Conservation (phyloP, 2,888 invertebrate species). For the Synergus itoensis region DNA sequence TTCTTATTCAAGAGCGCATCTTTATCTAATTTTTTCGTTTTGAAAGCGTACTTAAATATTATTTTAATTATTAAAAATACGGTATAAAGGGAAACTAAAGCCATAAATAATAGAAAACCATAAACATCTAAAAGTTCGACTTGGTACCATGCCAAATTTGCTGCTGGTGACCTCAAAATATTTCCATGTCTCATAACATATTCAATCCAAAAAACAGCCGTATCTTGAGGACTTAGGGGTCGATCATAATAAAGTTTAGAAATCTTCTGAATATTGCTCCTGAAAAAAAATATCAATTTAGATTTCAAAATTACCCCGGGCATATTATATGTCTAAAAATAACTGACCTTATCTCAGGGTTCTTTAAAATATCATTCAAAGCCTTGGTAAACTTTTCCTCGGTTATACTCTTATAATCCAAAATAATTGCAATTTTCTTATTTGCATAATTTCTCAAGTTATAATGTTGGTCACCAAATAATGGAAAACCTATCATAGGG, state of each 20-base stretch:
- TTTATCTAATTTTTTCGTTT: background rate
- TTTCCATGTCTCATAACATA: constrained; percentile 63
- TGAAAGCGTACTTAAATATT: background rate
- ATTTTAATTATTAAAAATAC: background rate
- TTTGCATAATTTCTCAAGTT: constrained; percentile 59
- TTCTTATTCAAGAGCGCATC: background rate
- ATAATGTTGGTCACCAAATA: constrained; percentile 63
- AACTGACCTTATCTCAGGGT: constrained; percentile 54
- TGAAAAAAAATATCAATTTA: constrained; percentile 37
- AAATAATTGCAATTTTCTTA: constrained; percentile 53
- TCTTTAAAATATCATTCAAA: constrained; percentile 27
- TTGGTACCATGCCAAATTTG: constrained; percentile 66
- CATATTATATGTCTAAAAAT: too few species aligned
- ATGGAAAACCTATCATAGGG: constrained; percentile 69
- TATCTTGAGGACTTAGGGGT: constrained; percentile 60
- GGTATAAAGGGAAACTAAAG: background rate
- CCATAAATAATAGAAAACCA: constrained; percentile 23
- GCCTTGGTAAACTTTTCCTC: constrained; percentile 42
- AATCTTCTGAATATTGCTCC: constrained; percentile 40
- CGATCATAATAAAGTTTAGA: constrained; percentile 60
- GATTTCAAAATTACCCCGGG: background rate
- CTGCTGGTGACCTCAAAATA: constrained; percentile 37
- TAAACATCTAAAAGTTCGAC: constrained; percentile 64
- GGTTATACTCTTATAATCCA: constrained; percentile 56
- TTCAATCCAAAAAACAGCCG: constrained; percentile 63